Evolutionary conservation across 1,140 invertebrate species (phyloP).

Genomic region (Leptinotarsa lineolata): DNA sequence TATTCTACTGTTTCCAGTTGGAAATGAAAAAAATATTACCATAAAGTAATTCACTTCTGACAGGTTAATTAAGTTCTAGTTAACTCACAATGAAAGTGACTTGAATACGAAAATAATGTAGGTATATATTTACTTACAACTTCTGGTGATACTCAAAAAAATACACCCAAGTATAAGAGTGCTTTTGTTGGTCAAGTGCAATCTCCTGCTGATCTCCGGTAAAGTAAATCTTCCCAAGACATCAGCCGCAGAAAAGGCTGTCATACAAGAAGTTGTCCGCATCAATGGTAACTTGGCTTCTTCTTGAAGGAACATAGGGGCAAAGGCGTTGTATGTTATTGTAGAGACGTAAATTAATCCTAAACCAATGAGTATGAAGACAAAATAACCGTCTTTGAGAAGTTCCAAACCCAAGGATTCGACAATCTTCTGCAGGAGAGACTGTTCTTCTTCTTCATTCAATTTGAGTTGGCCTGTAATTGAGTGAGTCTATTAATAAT

Average conservation of each 20-base stretch:
- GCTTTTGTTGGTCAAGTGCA: slow-evolving; percentile 62
- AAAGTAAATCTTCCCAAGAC: slow-evolving; percentile 67
- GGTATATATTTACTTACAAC: slow-evolving; percentile 51
- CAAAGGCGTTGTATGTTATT: slow-evolving; percentile 71
- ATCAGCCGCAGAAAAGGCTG: slow-evolving; percentile 65
- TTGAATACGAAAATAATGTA: too few relatives aligned
- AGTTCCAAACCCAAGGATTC: slow-evolving; percentile 65
- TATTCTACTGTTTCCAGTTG: too few relatives aligned
- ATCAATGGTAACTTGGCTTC: slow-evolving; percentile 59
- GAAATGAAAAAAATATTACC: too few relatives aligned
- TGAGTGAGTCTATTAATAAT: too few relatives aligned
- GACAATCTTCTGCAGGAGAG: slow-evolving; percentile 53
- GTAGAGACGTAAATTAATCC: slow-evolving; percentile 68
- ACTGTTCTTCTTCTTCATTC: slow-evolving; percentile 24
- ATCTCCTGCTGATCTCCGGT: slow-evolving; percentile 66
- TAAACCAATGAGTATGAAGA: slow-evolving; percentile 68
- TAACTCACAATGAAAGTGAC: too few relatives aligned
- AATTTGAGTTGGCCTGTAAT: slow-evolving; percentile 8
- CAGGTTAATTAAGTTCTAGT: too few relatives aligned
- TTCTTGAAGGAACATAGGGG: slow-evolving; percentile 67
- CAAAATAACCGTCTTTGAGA: slow-evolving; percentile 62
- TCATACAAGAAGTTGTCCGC: slow-evolving; percentile 69
- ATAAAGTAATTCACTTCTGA: too few relatives aligned
- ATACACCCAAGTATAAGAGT: slow-evolving; percentile 62
- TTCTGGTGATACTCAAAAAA: slow-evolving; percentile 53